Conservation (phyloP, 2,113 vertebrate genomes). For the Scopus umbretta region DNA sequence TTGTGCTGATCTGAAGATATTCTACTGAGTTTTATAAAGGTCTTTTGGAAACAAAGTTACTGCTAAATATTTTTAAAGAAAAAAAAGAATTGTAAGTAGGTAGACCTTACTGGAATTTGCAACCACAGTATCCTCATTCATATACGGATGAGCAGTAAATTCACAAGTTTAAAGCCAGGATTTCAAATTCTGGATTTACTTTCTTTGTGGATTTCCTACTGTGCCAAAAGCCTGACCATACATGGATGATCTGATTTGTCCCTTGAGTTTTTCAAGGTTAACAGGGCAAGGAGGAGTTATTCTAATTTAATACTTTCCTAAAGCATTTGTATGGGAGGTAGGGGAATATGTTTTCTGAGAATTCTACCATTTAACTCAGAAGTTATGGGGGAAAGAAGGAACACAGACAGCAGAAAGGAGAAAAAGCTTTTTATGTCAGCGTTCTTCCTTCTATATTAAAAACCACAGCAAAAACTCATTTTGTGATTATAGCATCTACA, state of each 20-base stretch:
- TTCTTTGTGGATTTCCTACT: not conserved
- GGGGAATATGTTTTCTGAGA: not conserved
- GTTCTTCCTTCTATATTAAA: not conserved
- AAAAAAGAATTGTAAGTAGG: not conserved
- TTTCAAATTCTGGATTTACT: not conserved
- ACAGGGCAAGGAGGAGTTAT: not conserved
- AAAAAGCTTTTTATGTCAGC: not conserved
- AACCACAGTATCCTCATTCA: not conserved
- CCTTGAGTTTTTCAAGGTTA: not conserved
- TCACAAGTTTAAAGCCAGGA: not conserved
- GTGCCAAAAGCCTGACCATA: constrained; percentile 8
- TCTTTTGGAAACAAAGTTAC: not conserved
- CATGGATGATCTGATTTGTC: not conserved
- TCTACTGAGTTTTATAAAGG: not conserved
- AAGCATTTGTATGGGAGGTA: not conserved
- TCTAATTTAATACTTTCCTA: not conserved
- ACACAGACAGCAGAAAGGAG: not conserved
- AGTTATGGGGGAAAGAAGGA: not conserved
- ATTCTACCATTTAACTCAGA: not conserved
- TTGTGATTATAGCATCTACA: not conserved
- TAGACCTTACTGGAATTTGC: not conserved
- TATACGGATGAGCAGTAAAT: not conserved
- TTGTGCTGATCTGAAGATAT: not conserved
- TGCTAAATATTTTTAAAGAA: not conserved
- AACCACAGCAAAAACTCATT: not conserved